Evolutionary conservation across 2,888 invertebrate genomes (phyloP).

Genomic region (Therioaphis trifolii): DNA sequence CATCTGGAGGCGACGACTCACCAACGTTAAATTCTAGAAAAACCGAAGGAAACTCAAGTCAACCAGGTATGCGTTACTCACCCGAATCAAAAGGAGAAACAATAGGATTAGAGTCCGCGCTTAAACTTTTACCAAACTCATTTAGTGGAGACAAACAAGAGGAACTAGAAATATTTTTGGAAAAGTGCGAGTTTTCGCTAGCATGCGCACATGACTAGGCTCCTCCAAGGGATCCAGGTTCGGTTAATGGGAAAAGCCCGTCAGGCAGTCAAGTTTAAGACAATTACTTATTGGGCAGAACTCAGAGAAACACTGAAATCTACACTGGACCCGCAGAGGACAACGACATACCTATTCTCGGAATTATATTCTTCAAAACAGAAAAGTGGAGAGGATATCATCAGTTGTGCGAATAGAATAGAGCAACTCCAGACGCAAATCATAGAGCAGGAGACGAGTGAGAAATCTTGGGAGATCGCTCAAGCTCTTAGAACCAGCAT

Average conservation of each 20-base stretch:
- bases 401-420: background rate
- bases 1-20: too few species aligned
- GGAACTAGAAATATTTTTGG: too few species aligned
- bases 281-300: background rate
- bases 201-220: too few species aligned
- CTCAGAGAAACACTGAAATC: background rate
- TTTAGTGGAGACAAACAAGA: too few species aligned
- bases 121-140: too few species aligned
- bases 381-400: background rate
- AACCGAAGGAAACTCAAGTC: too few species aligned
- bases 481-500: background rate
- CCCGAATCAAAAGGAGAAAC: too few species aligned
- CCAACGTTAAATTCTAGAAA: too few species aligned
- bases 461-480: background rate
- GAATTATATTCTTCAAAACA: background rate
- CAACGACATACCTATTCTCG: background rate
- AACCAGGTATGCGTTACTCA: too few species aligned
- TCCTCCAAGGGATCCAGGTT: background rate
- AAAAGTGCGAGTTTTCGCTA: too few species aligned
- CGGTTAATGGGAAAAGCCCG: background rate
- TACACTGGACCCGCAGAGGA: slow-evolving; percentile 9
- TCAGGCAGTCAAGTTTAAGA: background rate
- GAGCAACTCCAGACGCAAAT: background rate
- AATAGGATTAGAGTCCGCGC: too few species aligned
- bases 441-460: background rate